Evolutionary conservation across 37 sponge, comb jelly and placozoan species (phyloP).

Genomic region (Ephydatia muelleri): DNA sequence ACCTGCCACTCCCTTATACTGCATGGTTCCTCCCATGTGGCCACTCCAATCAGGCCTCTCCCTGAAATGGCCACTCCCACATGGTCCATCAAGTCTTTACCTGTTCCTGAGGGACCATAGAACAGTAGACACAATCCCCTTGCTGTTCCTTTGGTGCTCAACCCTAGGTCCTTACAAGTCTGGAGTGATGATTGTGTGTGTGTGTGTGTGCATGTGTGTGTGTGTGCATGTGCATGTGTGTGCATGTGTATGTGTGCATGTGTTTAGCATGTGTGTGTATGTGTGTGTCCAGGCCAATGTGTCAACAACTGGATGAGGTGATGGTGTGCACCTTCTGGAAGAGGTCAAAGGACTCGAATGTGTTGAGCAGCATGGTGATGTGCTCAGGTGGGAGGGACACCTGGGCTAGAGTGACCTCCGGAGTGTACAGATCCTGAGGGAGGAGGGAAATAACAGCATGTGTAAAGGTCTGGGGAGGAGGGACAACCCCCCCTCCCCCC

Average conservation of each 20-base stretch:
- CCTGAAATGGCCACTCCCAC: no score
- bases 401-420: conserved; percentile 46
- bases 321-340: conserved; percentile 61
- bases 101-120: conserved; percentile 73
- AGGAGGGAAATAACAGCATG: no score
- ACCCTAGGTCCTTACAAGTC: conserved; percentile 62
- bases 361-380: conserved; percentile 35
- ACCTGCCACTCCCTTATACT: no score
- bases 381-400: conserved; percentile 66
- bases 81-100: no score
- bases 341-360: conserved; percentile 62
- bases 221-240: background rate
- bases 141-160: conserved; percentile 46
- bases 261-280: background rate
- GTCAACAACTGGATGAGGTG: no score
- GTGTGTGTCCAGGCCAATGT: background rate
- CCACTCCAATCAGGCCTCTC: no score
- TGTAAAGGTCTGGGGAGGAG: no score
- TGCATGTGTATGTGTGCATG: no score
- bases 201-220: background rate
- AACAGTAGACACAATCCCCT: conserved; percentile 69
- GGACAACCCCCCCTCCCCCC: no score
- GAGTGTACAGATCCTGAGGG: conserved; percentile 57
- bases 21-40: no score
- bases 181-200: background rate